phyloP scores from a whole-genome alignment of 1,140 invertebrate genomes.

The Eupristina koningsbergeri region DNA sequence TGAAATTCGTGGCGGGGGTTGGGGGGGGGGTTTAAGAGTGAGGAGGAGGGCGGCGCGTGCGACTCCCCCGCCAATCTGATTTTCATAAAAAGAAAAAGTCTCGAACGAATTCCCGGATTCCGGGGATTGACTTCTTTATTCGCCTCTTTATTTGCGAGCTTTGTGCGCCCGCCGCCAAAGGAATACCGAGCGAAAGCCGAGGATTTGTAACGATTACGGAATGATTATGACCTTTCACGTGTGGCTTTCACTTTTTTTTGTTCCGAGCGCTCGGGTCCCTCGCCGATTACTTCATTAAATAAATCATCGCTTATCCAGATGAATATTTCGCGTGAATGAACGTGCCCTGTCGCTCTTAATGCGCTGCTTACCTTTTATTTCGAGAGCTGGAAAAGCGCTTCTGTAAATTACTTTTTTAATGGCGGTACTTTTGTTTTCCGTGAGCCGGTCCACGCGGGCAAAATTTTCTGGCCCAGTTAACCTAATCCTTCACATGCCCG shows the following conservation, averaged over 20 bases:
- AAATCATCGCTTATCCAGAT: slow-evolving; percentile 10
- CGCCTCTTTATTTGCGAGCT: slow-evolving; percentile 40
- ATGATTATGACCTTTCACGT: background rate
- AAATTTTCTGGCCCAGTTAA: background rate
- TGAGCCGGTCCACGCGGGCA: too few species aligned
- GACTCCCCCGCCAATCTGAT: too few species aligned
- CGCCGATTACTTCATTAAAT: background rate
- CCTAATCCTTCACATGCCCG: too few species aligned
- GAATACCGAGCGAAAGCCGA: background rate
- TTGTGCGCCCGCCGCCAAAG: background rate
- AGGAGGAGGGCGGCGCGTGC: too few species aligned
- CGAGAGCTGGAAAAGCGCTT: background rate
- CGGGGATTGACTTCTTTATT: background rate
- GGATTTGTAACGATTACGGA: slow-evolving; percentile 10
- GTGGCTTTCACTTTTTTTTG: background rate
- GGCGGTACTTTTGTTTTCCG: background rate
- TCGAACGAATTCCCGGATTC: slow-evolving; percentile 37
- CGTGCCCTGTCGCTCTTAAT: background rate
- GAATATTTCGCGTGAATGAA: background rate
- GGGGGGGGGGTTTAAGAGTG: slow-evolving; percentile 23
- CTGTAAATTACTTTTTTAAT: background rate
- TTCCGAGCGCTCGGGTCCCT: background rate
- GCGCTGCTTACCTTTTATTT: background rate
- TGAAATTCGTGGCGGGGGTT: background rate
- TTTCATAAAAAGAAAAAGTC: slow-evolving; percentile 35